Evolutionary conservation across 2,113 vertebrate species (phyloP).

Genomic region (Spermophilus dauricus): DNA sequence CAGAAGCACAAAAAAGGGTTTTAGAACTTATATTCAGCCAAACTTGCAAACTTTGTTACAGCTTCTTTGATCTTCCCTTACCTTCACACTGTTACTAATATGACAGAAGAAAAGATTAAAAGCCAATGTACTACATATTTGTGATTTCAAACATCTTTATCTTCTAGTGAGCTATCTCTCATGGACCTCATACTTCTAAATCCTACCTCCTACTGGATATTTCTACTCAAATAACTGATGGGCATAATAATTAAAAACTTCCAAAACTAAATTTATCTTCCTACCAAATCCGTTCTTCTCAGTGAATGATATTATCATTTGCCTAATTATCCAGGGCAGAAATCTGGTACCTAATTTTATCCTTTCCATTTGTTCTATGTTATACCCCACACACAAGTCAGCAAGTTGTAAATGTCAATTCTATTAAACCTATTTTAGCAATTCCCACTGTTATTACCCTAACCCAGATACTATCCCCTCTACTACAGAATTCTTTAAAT

Average conservation of each 20-base stretch:
- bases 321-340: not conserved
- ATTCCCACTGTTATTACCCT: not conserved
- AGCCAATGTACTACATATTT: not conserved
- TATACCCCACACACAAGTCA: not conserved
- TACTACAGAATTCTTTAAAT: slow-evolving; percentile 47
- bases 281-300: not conserved
- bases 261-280: slow-evolving; percentile 22
- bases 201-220: not conserved
- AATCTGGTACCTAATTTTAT: not conserved
- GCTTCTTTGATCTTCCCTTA: not conserved
- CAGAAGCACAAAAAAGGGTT: not conserved
- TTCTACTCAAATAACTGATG: not conserved
- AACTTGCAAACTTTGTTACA: not conserved
- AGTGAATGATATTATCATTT: not conserved
- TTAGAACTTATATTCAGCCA: not conserved
- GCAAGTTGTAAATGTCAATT: not conserved
- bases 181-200: not conserved
- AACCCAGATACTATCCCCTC: not conserved
- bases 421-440: slow-evolving; percentile 22
- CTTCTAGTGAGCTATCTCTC: not conserved
- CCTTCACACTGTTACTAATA: not conserved
- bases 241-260: slow-evolving; percentile 6
- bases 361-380: not conserved
- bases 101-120: not conserved
- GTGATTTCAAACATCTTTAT: slow-evolving; percentile 36